phyloP scores from a whole-genome alignment of 2,113 vertebrate species.

The Sebastes schlegelii region DNA sequence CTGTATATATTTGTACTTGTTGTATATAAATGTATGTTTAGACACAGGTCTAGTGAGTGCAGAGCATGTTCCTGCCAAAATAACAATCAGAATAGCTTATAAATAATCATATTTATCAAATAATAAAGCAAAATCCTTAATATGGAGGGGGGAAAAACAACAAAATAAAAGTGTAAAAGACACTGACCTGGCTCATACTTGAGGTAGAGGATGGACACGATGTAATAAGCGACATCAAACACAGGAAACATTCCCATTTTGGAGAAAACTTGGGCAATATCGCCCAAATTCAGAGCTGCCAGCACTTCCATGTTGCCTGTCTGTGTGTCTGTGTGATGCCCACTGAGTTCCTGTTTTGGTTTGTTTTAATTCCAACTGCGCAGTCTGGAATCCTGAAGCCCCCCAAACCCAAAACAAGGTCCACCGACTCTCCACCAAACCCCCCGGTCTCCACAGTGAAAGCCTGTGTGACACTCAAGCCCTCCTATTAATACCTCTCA shows the following conservation, averaged over 20 bases:
- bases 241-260: conserved; percentile 94
- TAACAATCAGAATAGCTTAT: not conserved
- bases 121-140: not conserved
- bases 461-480: conserved; percentile 73
- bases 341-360: not conserved
- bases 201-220: conserved; percentile 97
- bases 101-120: not conserved
- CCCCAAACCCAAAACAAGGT: conserved; percentile 53
- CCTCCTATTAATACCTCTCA: conserved; percentile 85
- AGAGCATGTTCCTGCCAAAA: not conserved
- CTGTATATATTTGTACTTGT: not conserved
- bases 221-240: conserved; percentile 96
- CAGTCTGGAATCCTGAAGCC: conserved; percentile 60
- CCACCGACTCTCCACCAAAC: conserved; percentile 72
- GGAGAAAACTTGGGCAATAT: conserved; percentile 91
- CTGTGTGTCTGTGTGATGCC: not conserved
- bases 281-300: conserved; percentile 89
- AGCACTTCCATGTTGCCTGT: conserved; percentile 88
- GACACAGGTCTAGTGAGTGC: not conserved
- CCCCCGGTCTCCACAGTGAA: conserved; percentile 71
- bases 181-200: conserved; percentile 96
- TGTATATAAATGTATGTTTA: not conserved
- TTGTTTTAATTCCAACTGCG: conserved; percentile 62
- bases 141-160: not conserved
- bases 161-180: conserved; percentile 5